phyloP scores from a whole-genome alignment of 2,113 vertebrate species.

The Pterocles orientalis region DNA sequence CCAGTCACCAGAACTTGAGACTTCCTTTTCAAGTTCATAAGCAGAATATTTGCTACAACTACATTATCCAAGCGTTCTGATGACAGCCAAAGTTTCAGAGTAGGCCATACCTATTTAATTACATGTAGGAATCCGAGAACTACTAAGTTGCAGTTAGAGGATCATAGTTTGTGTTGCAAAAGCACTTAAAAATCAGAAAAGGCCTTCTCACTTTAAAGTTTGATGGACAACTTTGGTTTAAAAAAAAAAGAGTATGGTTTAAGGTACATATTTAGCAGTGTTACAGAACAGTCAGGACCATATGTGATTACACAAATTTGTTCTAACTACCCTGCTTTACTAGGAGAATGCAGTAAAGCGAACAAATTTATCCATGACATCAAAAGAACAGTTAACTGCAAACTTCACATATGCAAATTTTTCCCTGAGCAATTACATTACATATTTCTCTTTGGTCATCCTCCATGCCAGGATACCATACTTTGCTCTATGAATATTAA shows the following conservation, averaged over 20 bases:
- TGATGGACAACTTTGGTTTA: not conserved
- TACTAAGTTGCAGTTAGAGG: not conserved
- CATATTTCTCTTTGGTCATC: not conserved
- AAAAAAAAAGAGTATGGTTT: not conserved
- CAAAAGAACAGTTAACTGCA: not conserved
- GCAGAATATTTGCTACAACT: not conserved
- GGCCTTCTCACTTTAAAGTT: not conserved
- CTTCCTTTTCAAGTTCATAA: not conserved
- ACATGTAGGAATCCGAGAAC: not conserved
- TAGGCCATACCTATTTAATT: not conserved
- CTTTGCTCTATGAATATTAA: not conserved
- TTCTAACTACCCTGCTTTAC: not conserved
- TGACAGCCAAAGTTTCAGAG: not conserved
- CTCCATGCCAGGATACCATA: not conserved
- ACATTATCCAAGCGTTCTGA: not conserved
- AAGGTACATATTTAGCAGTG: not conserved
- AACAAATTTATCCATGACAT: not conserved
- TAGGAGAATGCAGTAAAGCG: not conserved
- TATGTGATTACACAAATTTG: not conserved
- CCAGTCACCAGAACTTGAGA: not conserved
- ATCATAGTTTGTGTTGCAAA: not conserved
- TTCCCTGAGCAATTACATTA: fast-evolving
- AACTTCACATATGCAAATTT: not conserved
- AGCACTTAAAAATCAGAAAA: not conserved
- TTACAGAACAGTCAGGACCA: not conserved